Base-by-base conservation (phyloP, 2,113 vertebrate species). In the Parus major region DNA sequence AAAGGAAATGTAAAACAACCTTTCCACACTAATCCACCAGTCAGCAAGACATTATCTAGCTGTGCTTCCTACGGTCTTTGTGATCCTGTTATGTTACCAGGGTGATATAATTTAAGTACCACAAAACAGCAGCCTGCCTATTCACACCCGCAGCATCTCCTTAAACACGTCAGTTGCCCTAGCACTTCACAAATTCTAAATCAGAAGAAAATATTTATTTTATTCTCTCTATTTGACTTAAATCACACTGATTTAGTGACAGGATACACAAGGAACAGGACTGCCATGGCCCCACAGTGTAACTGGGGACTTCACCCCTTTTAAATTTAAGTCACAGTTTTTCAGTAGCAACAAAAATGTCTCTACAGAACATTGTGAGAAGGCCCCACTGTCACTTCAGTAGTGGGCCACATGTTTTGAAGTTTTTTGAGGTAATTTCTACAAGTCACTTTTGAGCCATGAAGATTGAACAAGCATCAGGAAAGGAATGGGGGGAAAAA, bases 201-300 rank as follows among this genome's bases (percentile, higher is more conserved):
- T 86, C 55, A 61, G 88, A 96, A 56, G 49, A 87, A 93, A 91
- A 76, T 4, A 89, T 71, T 79, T 86, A 53, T 82, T 93, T 83
- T 92, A 71, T 66, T 92, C 42, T 92, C 39, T 55, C 20, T 41
- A 73, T 86, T 88, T 1, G 4, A 83, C 78, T 93, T 76, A 85
- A 94, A 73, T 47, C 60, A 5, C 57, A 70, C 22, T 78, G n/a
- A 41, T 42, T 55, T 73, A 80, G 61, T 27, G 57, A 39, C 18
- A 82, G 23, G 35, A 75, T 91, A 82, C 25, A 52, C 25, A 65
- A 79, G 42, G 41, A 75, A 65, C 4, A 52, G 22, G 46, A 60
- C 17, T 65, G 15, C 44, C 79, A 49, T 3, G 28, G 33, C 25
- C 77, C 15, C 55, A 36, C 12, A 53, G 20, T 31, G 72, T 72